phyloP scores from a whole-genome alignment of 2,797 vertebrate species.

The Cryptoprocta ferox region DNA sequence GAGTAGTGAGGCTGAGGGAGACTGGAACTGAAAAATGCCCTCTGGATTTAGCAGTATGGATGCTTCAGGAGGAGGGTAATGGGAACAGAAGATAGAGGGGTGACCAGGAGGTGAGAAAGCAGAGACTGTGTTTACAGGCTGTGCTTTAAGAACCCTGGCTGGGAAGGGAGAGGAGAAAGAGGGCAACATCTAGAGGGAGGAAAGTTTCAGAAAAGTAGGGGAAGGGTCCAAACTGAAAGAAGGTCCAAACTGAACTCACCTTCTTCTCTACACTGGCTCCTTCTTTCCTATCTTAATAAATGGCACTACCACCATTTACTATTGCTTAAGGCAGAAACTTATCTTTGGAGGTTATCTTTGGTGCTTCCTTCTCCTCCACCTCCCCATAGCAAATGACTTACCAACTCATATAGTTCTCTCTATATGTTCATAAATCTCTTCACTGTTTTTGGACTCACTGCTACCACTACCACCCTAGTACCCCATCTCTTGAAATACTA shows the following conservation, averaged over 20 bases:
- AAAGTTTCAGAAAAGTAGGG: background rate
- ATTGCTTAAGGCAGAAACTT: background rate
- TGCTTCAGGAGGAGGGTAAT: background rate
- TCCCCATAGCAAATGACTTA: background rate
- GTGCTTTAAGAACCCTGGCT: background rate
- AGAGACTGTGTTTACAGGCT: background rate
- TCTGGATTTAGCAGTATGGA: background rate
- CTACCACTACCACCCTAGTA: background rate
- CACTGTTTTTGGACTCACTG: background rate
- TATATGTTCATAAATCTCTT: background rate
- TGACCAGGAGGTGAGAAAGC: background rate
- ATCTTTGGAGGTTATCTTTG: background rate
- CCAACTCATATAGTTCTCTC: background rate
- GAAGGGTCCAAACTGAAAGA: background rate
- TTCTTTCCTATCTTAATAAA: slow-evolving; percentile 1
- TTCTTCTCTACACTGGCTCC: background rate
- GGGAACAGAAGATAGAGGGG: background rate
- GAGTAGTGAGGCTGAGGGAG: background rate
- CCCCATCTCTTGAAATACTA: background rate
- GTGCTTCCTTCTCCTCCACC: background rate
- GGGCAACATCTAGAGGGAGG: background rate
- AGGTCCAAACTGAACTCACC: background rate
- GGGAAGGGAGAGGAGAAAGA: background rate
- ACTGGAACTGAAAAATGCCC: background rate
- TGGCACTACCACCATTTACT: background rate